A percentile compares a stretch with the other conserved stretches of the same genome.
Conservation (phyloP, 2,797 vertebrate species). For the Halcyon leucocephala region DNA sequence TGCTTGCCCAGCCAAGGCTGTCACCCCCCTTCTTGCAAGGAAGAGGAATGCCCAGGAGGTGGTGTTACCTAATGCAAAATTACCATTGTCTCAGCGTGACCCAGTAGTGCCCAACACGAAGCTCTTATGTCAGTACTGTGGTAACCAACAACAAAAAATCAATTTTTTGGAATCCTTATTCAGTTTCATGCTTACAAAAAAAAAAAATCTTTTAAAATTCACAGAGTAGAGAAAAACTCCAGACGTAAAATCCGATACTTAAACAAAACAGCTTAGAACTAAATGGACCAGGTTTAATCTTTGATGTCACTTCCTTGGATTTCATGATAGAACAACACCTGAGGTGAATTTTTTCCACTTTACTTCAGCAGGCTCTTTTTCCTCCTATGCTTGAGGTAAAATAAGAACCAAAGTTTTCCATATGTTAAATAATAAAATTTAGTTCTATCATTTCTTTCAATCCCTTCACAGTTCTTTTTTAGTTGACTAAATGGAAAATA, state of each 20-base stretch:
- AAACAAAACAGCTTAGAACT: conserved; percentile 35
- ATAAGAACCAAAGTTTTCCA: conserved; percentile 57
- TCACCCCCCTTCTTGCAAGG: not conserved
- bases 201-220: not conserved
- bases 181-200: not conserved
- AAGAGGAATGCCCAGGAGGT: not conserved
- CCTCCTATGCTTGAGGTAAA: conserved; percentile 51
- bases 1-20: not conserved
- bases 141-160: not conserved
- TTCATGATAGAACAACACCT: conserved; percentile 50
- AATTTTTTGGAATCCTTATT: not conserved
- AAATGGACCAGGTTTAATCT: conserved; percentile 40
- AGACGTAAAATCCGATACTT: conserved; percentile 49
- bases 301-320: conserved; percentile 66
- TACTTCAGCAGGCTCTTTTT: conserved; percentile 49
- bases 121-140: not conserved
- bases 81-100: not conserved
- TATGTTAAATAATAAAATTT: conserved; percentile 64
- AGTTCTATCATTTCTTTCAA: conserved; percentile 56
- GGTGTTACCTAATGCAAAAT: accelerated
- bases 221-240: not conserved
- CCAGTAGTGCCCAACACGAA: not conserved
- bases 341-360: conserved; percentile 50
- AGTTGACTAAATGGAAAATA: conserved; percentile 58
- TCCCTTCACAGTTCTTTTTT: conserved; percentile 53